Evolutionary conservation across 2,113 vertebrate genomes (phyloP).

Genomic region (Dasyurus viverrinus): DNA sequence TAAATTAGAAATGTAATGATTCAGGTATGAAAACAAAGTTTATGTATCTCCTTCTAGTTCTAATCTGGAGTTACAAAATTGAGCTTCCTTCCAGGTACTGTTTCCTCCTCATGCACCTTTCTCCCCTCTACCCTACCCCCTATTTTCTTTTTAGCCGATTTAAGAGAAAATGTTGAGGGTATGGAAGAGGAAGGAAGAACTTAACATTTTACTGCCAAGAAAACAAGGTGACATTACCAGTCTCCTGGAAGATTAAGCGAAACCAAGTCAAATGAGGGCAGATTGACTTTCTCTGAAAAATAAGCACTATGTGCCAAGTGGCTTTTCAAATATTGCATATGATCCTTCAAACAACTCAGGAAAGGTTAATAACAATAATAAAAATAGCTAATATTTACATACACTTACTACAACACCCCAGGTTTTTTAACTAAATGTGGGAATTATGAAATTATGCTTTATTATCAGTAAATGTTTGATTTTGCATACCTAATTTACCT

Average conservation of each 20-base stretch:
- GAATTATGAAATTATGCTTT: too few relatives aligned
- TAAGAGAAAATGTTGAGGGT: neutral
- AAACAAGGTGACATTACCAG: neutral
- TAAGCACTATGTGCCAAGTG: neutral
- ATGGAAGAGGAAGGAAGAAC: too few relatives aligned
- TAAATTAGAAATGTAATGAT: neutral
- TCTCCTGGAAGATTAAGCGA: neutral
- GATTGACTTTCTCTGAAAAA: neutral
- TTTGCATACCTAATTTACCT: too few relatives aligned
- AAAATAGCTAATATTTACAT: neutral
- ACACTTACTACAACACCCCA: too few relatives aligned
- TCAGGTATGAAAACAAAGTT: neutral
- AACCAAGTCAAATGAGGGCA: neutral
- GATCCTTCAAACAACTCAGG: neutral
- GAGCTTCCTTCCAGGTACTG: too few relatives aligned
- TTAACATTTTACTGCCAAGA: neutral
- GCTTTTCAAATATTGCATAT: neutral
- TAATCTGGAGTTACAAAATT: neutral
- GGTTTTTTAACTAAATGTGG: too few relatives aligned
- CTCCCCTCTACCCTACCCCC: neutral
- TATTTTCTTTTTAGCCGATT: neutral
- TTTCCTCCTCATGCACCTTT: accelerated
- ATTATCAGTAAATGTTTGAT: too few relatives aligned
- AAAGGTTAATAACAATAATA: neutral
- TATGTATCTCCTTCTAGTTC: neutral